Base-by-base conservation (phyloP, 2,888 invertebrate genomes). In the Thymelicus lineola region DNA sequence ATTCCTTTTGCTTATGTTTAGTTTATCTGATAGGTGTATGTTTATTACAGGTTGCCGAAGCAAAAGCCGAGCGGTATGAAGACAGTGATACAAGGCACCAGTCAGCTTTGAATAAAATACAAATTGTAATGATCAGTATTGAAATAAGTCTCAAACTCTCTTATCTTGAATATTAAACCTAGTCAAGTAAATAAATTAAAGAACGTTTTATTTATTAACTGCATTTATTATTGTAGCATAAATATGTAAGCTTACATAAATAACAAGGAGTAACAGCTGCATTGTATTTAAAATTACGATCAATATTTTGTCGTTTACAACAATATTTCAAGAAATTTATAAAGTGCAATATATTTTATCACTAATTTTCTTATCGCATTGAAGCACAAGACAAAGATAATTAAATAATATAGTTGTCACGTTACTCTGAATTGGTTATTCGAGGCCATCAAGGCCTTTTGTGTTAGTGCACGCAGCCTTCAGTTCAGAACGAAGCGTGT, bases 41-140 rank as follows among this genome's bases (percentile, higher is more conserved):
- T 65, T 78, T 71, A 69, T 84, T 85, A 36, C 86, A 93, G 93
- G 73, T 82, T 93, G 68, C 92, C 93, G 17, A 93, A 91, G 75
- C 90, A 88, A 74, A 93, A 93, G 72, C 90, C 90, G 28, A 86
- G 90, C 0, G 86, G 89, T 1, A 84, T 92, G 81, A 92, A 91
- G 72, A 80, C 81, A 3, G 86, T 82, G 1, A 91, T 91, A 73
- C 93, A 93, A 86, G 90, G 91, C 74, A 83, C 91, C 73, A 93
- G 92, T 83, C 91, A 93, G 77, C 84, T 91, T 5, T 55, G 35
- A 53, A 53, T 53, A 20, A 55, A 2, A 28, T 91, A 86, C 3
- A 17, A 20, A 36, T 57, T 35, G 17, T 48, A 17, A 28, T 45
- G 6, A 46, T 42, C 10, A 48, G 12, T 36, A 20, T 12, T 66